Conservation (phyloP, 2,888 invertebrate species). For the Dastarcus helophoroides region DNA sequence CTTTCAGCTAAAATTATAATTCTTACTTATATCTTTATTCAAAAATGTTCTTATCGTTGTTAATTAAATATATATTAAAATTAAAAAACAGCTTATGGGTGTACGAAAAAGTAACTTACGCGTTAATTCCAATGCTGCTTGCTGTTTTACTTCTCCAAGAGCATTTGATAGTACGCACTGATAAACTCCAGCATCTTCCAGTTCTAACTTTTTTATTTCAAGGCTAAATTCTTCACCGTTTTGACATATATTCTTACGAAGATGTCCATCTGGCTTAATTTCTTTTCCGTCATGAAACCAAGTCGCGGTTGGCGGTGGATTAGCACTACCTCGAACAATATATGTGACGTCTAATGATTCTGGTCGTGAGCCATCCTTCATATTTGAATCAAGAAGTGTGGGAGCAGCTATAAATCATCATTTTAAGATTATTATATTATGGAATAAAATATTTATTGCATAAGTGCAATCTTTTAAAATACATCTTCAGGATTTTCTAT, state of each 20-base stretch:
- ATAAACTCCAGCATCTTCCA: constrained; percentile 71
- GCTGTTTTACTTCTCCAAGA: constrained; percentile 63
- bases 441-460: too few relatives aligned
- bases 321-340: constrained; percentile 64
- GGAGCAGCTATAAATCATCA: constrained; percentile 48
- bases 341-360: constrained; percentile 75
- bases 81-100: too few relatives aligned
- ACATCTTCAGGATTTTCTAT: too few relatives aligned
- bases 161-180: constrained; percentile 73
- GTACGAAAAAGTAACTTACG: constrained; percentile 41
- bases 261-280: constrained; percentile 46
- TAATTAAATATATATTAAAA: too few relatives aligned
- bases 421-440: too few relatives aligned
- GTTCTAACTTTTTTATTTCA: constrained; percentile 55
- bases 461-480: too few relatives aligned
- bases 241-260: constrained; percentile 48
- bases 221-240: constrained; percentile 63
- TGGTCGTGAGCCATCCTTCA: constrained; percentile 62
- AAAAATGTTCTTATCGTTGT: too few relatives aligned
- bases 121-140: constrained; percentile 61
- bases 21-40: too few relatives aligned
- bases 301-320: constrained; percentile 64
- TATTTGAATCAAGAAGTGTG: constrained; percentile 56
- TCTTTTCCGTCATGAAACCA: constrained; percentile 72
- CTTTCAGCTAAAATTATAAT: constrained; percentile 50